Evolutionary conservation across 2,888 invertebrate genomes (phyloP).

Genomic region (Acheta domesticus): DNA sequence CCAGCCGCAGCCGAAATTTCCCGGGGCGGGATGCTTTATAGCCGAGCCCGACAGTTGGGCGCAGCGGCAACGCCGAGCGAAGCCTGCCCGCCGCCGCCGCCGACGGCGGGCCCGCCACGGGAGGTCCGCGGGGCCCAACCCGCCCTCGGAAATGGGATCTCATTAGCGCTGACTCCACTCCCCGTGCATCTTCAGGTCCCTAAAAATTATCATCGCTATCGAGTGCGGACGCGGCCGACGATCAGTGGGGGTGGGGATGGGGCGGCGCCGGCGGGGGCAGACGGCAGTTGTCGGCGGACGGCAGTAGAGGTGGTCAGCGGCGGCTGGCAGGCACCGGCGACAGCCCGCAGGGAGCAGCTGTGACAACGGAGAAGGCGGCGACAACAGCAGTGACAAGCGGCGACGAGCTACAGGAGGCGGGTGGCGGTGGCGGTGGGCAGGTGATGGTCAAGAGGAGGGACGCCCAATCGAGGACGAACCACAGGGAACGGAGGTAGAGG

Average conservation of each 20-base stretch:
- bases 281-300: no score
- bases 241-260: neutral
- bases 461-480: no score
- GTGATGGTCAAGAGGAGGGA: no score
- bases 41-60: neutral
- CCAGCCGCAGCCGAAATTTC: neutral
- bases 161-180: neutral
- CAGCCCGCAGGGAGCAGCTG: no score
- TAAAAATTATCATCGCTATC: constrained; percentile 18
- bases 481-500: no score
- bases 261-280: no score
- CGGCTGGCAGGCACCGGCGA: no score
- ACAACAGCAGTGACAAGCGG: no score
- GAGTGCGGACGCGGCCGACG: neutral
- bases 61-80: neutral
- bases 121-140: constrained; percentile 1
- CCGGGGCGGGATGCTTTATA: neutral
- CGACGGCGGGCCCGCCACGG: neutral
- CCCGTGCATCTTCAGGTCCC: neutral
- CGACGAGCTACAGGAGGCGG: no score
- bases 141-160: constrained; percentile 10
- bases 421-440: no score
- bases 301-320: no score
- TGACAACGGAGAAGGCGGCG: no score
- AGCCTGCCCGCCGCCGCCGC: neutral